phyloP scores from a whole-genome alignment of 2,888 invertebrate species.

The Malachius bipustulatus region DNA sequence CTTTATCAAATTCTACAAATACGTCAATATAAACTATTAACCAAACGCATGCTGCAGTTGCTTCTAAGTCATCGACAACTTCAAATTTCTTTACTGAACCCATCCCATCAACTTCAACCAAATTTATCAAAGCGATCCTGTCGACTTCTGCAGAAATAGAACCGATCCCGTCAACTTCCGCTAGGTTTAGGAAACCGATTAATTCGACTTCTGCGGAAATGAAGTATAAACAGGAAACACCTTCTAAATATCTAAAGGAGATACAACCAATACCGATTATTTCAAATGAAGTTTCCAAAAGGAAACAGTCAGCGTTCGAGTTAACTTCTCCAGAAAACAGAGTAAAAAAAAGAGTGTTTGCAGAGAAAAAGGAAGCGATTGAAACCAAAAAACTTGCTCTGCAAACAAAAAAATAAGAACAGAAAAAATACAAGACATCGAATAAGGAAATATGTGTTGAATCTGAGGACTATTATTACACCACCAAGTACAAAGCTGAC shows the following conservation, averaged over 20 bases:
- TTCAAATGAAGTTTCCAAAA: slow-evolving; percentile 3
- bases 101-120: slow-evolving; percentile 1
- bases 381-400: slow-evolving; percentile 3
- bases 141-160: slow-evolving; percentile 2
- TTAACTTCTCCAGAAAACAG: slow-evolving; percentile 3
- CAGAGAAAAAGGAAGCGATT: slow-evolving; percentile 2
- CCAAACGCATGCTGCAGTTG: slow-evolving; percentile 3
- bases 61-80: slow-evolving; percentile 3
- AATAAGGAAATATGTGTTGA: too few species aligned
- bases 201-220: neutral
- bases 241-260: slow-evolving; percentile 2
- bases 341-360: neutral
- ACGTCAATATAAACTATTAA: slow-evolving; percentile 1
- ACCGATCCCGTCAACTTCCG: neutral
- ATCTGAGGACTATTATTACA: too few species aligned
- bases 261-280: slow-evolving; percentile 2
- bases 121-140: neutral
- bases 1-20: slow-evolving; percentile 2
- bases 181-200: slow-evolving; percentile 3
- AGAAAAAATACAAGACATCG: too few species aligned
- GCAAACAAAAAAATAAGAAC: too few species aligned
- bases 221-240: slow-evolving; percentile 1
- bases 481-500: too few species aligned
- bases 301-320: slow-evolving; percentile 3
- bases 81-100: neutral